Conservation (phyloP, 2,113 vertebrate species). For the Gasterosteus nipponicus region DNA sequence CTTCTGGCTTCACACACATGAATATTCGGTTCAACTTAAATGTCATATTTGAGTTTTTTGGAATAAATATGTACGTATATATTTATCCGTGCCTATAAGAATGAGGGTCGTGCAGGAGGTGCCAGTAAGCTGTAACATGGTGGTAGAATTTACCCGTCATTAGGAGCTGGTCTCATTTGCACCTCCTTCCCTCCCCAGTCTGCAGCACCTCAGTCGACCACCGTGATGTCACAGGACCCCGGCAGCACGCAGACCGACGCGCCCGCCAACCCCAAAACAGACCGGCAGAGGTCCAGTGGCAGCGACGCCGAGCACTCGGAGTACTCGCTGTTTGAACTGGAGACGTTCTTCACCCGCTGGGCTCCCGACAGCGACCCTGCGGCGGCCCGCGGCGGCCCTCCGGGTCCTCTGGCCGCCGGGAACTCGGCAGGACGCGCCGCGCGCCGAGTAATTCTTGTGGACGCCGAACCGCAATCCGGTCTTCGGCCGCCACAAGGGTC, state of each 20-base stretch:
- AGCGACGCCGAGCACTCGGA: conserved; percentile 29
- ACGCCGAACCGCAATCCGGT: conserved; percentile 22
- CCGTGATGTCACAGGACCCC: conserved; percentile 18
- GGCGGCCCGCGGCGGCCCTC: conserved; percentile 22
- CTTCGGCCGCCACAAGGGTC: conserved; percentile 3
- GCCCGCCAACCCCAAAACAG: conserved; percentile 23
- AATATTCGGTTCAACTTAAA: neutral
- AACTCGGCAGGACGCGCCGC: conserved; percentile 46
- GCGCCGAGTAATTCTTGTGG: conserved; percentile 61
- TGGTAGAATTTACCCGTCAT: neutral
- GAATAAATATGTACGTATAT: neutral
- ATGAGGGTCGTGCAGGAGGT: neutral
- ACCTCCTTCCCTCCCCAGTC: conserved; percentile 15
- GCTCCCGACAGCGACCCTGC: conserved; percentile 44
- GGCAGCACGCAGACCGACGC: conserved; percentile 34
- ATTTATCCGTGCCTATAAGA: neutral
- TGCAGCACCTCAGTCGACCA: conserved; percentile 24
- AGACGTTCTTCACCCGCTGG: conserved; percentile 72
- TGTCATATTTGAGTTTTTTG: neutral
- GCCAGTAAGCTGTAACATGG: too few species aligned
- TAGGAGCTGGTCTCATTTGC: neutral
- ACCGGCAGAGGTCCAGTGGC: conserved; percentile 2
- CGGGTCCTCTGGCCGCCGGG: conserved; percentile 30
- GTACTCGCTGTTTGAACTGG: conserved; percentile 70
- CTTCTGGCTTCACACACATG: neutral